Base-by-base conservation (phyloP, 2,888 invertebrate genomes). In the Diloba caeruleocephala region DNA sequence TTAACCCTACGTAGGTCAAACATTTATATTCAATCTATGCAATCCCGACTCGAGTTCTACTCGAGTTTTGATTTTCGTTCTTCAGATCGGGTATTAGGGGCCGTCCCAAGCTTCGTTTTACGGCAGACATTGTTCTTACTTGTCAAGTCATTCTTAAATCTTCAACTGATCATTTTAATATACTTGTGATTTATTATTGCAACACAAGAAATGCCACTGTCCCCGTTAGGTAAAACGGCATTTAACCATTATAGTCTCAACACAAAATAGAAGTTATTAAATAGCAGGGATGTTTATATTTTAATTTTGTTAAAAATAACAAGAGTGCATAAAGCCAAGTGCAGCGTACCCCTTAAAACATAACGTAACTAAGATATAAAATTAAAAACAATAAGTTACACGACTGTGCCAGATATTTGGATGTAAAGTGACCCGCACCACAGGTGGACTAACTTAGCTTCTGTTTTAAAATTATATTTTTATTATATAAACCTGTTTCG, bases 321-420 rank as follows among this genome's bases (percentile, higher is more conserved):
- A 37, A 14, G 3, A 38, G 42, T 49, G 43, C 48, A 14, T 42
- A 15, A 21, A 59, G 46, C 23, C 0, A 25, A 41, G 37, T 62
- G 58, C 46, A 57, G 17, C 29, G 9, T 29, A 44, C 32, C 32
- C 49, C 58, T 31, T 55, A 65, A 34, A 51, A 45, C 38, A 4
- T 55, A 59, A 46, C 36, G 26, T 36, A 64, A 45, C 42, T 64
- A 60, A 36, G 41, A 43, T 43, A 55, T 55, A 61, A 52, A 52
- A 61, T 65, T 61, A 50, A 69, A 68, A 69, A 69, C 65, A 61
- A 61, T 46, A 55, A 49, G 36, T 55, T 50, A 32, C 43, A 52
- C 33, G 9, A 32, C 17, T 25, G 49, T 56, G 50, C 45, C 37
- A 45, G 42, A 56, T 62, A 44, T 55, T 60, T 55, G 50, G 49